Conservation (phyloP, 2,888 invertebrate genomes). For the Conops quadrifasciatus region DNA sequence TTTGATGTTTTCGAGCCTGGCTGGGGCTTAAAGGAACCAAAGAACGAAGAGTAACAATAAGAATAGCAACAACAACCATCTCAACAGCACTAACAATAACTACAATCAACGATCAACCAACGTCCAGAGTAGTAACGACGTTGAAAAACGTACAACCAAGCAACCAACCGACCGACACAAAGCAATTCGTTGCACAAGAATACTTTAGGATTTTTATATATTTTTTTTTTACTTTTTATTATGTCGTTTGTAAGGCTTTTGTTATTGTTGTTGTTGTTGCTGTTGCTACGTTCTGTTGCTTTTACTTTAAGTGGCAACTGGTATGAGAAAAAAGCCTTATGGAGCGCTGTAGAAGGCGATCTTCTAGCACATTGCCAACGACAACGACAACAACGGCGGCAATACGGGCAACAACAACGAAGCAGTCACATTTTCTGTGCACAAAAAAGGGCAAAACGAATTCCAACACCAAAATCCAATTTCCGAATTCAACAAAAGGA, state of each 20-base stretch:
- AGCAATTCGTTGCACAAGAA: slow-evolving; percentile 34
- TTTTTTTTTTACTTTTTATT: slow-evolving; percentile 6
- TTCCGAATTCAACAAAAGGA: slow-evolving; percentile 36
- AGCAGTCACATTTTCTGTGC: neutral
- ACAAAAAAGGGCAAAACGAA: slow-evolving; percentile 34
- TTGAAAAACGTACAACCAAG: no score
- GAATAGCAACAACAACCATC: slow-evolving; percentile 36
- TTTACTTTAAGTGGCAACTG: slow-evolving; percentile 38
- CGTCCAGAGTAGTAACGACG: neutral
- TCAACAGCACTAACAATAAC: slow-evolving; percentile 22
- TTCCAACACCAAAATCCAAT: slow-evolving; percentile 37
- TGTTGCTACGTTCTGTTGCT: no score
- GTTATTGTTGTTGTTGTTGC: neutral
- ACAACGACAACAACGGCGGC: slow-evolving; percentile 14
- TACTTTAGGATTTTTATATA: slow-evolving; percentile 7
- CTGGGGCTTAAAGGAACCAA: no score
- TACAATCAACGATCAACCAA: slow-evolving; percentile 28
- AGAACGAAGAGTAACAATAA: slow-evolving; percentile 26
- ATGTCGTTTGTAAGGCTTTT: no score
- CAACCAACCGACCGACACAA: slow-evolving; percentile 31
- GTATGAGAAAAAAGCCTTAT: slow-evolving; percentile 40
- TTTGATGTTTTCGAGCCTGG: slow-evolving; percentile 37
- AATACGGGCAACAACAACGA: neutral
- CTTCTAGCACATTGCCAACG: slow-evolving; percentile 11
- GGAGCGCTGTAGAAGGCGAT: slow-evolving; percentile 3